Conservation (phyloP, 2,797 vertebrate genomes). For the Channallabes apus region DNA sequence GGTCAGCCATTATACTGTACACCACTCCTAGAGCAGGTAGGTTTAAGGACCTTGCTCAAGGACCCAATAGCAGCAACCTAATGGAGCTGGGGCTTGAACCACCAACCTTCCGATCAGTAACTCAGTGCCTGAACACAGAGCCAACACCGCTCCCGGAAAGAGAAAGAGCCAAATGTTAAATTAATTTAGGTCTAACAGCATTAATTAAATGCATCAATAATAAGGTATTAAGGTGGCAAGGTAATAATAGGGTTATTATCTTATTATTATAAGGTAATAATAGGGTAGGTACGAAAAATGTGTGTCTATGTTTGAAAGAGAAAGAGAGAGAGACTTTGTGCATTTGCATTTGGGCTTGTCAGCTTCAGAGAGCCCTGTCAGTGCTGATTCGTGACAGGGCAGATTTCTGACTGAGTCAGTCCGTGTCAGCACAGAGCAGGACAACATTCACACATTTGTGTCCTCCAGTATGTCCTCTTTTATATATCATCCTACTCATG, state of each 20-base stretch:
- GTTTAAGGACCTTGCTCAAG: too few relatives aligned
- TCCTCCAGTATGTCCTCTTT: conserved; percentile 14
- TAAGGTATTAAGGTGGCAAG: not conserved
- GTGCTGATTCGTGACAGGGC: conserved; percentile 65
- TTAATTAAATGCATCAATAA: not conserved
- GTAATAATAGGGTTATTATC: not conserved
- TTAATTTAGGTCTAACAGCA: not conserved
- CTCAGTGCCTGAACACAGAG: too few relatives aligned
- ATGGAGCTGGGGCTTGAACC: too few relatives aligned
- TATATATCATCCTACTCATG: not conserved
- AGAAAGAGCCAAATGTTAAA: not conserved
- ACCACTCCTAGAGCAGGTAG: too few relatives aligned
- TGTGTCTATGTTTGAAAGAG: conserved; percentile 6
- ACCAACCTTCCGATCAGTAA: too few relatives aligned
- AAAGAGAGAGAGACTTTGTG: not conserved
- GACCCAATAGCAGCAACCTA: too few relatives aligned
- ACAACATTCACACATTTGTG: conserved; percentile 43
- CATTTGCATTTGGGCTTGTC: conserved; percentile 43
- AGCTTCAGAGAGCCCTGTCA: conserved; percentile 53
- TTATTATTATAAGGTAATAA: not conserved
- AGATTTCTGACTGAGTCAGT: conserved; percentile 68
- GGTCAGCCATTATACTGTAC: too few relatives aligned
- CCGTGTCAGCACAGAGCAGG: conserved; percentile 58
- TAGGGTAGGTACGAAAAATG: not conserved
- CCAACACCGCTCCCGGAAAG: too few relatives aligned